Evolutionary conservation across 2,888 invertebrate genomes (phyloP), one percentile per base, ranked within the genome.

Genomic region (Neoitamus cyanurus): DNA sequence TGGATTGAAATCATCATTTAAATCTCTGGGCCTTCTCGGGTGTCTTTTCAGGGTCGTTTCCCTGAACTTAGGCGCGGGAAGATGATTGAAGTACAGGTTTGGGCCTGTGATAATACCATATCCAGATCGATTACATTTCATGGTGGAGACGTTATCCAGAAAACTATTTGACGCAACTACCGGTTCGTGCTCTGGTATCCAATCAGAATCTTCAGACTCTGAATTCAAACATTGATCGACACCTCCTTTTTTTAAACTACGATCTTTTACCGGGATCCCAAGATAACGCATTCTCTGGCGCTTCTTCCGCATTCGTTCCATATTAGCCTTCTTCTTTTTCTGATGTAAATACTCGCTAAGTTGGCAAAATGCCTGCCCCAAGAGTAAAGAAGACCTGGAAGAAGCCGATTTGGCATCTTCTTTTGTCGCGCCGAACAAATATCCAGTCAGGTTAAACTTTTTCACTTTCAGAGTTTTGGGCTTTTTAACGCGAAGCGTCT

Each of bases 401-500:
- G n/a, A 30, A 2, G 6, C 30, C 5, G 9, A 5, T 31, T 85
- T 86, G 3, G 86, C 86, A 7, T 87, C 87, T 7, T 86, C 73
- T 15, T 86, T 82, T 3, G 70, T 84, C 6, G 87, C 87, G 0
- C 88, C 88, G 78, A 87, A 89, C 20, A 89, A 80, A 83, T 87
- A 91, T 0, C 89, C 88, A 9, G 90, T 90, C n/a, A 91, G 86
- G 85, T 90, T 90, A 15, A 91, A 91, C 84, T 91, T 91, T 36
- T 88, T 90, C 0, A 90, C 89, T 9, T 88, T 87, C 9, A 89
- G 88, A 7, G 86, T 87, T 15, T 87, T 88, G 0, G 90, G 91
- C 36, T 90, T 89, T 13, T 88, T 88, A 1, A 90, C 86, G 83
- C 89, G 89, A 0, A 90, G 78, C 3, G 89, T 89, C 86, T 89